Conservation (phyloP, 2,113 vertebrate genomes). For the Dasyornis broadbenti region DNA sequence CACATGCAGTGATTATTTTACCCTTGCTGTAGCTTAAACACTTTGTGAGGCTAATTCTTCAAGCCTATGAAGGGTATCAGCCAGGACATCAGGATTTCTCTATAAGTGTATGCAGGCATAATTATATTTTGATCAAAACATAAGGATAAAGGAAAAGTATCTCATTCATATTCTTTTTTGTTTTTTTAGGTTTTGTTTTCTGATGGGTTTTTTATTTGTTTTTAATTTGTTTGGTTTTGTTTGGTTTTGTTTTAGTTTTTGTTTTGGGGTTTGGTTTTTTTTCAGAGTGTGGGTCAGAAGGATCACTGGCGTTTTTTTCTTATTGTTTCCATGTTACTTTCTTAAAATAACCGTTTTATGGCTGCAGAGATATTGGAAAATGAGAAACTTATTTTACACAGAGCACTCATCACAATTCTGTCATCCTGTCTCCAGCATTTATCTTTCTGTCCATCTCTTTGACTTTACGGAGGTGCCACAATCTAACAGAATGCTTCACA, state of each 20-base stretch:
- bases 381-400: neutral
- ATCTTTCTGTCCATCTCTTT: neutral
- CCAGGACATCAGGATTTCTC: neutral
- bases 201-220: neutral
- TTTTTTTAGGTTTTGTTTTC: neutral
- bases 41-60: neutral
- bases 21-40: neutral
- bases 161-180: neutral
- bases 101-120: neutral
- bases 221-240: neutral
- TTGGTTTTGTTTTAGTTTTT: too few relatives aligned
- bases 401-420: neutral
- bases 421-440: neutral
- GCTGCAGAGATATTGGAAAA: neutral
- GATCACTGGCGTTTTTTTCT: accelerated
- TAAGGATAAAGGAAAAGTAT: neutral
- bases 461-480: neutral
- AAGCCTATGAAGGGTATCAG: neutral
- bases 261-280: neutral
- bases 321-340: neutral
- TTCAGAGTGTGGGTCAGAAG: neutral
- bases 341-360: neutral
- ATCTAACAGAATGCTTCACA: neutral
- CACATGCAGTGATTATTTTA: neutral
- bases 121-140: neutral